phyloP scores from a whole-genome alignment of 1,140 invertebrate genomes.

The Drosophila nigromelanica region DNA sequence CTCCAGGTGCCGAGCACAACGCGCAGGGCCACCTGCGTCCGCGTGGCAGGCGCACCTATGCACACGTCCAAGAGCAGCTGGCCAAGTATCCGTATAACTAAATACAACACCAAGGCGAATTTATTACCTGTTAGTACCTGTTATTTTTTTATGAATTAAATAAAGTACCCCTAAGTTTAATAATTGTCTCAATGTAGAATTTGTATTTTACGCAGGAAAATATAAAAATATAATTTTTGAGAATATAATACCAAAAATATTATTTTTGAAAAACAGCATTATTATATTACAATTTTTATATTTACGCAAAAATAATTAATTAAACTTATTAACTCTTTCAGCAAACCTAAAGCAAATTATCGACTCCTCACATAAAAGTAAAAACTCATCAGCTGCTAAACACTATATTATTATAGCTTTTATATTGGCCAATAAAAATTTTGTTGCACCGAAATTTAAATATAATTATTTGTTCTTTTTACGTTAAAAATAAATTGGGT shows the following conservation, averaged over 20 bases:
- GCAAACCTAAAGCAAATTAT: too few species aligned
- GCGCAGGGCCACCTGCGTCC: conserved; percentile 57
- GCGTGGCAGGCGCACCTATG: conserved; percentile 42
- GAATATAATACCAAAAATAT: not conserved
- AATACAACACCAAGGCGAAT: conserved; percentile 18
- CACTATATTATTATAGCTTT: too few species aligned
- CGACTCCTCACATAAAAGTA: too few species aligned
- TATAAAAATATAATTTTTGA: not conserved
- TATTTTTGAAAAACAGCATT: too few species aligned
- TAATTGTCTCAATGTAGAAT: not conserved
- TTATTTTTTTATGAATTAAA: conserved; percentile 5
- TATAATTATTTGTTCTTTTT: too few species aligned
- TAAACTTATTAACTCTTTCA: too few species aligned
- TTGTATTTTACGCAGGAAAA: not conserved
- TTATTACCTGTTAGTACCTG: conserved; percentile 43
- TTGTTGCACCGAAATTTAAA: too few species aligned
- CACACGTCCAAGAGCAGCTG: conserved; percentile 48
- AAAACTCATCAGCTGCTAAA: too few species aligned
- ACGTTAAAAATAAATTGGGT: too few species aligned
- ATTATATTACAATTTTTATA: too few species aligned
- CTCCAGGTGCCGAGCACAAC: conserved; percentile 44
- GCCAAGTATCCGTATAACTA: conserved; percentile 64
- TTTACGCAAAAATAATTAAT: too few species aligned
- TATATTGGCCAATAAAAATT: too few species aligned
- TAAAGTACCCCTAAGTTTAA: not conserved